phyloP scores from a whole-genome alignment of 2,888 invertebrate genomes.

The Lycophotia porphyrea region DNA sequence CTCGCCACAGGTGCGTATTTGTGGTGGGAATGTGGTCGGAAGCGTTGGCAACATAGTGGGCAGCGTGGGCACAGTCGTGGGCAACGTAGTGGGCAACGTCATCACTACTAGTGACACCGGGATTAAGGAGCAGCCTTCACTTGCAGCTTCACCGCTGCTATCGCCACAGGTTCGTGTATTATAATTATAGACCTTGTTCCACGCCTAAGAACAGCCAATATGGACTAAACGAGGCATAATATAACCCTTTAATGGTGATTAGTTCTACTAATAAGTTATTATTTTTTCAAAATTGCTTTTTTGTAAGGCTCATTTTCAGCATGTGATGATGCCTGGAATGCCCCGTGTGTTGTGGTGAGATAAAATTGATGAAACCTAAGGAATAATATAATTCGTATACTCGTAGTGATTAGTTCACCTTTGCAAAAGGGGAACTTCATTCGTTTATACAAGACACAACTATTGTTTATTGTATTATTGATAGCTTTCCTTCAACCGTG shows the following conservation, averaged over 20 bases:
- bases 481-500: constrained; percentile 6
- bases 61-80: constrained; percentile 70
- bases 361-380: constrained; percentile 6
- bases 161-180: constrained; percentile 82
- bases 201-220: constrained; percentile 16
- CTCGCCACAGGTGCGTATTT: constrained; percentile 82
- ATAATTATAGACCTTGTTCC: constrained; percentile 18
- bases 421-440: background rate
- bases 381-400: background rate
- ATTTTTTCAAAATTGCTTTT: constrained; percentile 1
- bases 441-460: background rate
- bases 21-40: constrained; percentile 55
- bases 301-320: constrained; percentile 37
- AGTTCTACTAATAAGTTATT: constrained; percentile 13
- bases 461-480: background rate
- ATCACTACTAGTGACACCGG: constrained; percentile 78
- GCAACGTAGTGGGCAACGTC: constrained; percentile 69
- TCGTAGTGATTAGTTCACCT: background rate
- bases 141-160: constrained; percentile 80
- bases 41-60: constrained; percentile 67
- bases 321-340: constrained; percentile 39
- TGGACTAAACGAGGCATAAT: constrained; percentile 16
- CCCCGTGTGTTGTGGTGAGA: constrained; percentile 32
- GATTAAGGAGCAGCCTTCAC: constrained; percentile 85
- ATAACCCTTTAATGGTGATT: constrained; percentile 12